Base-by-base conservation (phyloP, 2,888 invertebrate species). In the Sthenelais limicola region DNA sequence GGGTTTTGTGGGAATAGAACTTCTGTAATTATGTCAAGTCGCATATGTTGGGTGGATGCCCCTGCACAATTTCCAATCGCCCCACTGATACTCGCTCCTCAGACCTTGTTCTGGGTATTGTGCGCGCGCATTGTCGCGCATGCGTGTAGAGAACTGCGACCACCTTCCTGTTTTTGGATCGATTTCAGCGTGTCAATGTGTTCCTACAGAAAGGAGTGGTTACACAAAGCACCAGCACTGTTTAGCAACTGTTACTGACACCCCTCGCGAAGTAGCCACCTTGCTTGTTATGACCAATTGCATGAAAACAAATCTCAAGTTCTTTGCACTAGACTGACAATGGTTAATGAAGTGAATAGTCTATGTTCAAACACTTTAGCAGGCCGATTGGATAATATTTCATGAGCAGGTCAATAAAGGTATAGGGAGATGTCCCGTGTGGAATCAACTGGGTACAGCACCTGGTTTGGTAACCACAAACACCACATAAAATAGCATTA, bases 231-330 rank as follows among this genome's bases (percentile, higher is more conserved):
- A 33, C 4, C 56, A 18, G 5, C 56, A 2, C 30, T 56, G 32
- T 56, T 56, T 56, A 56, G 56, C 32, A 56, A 56, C 56, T 56
- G 56, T 56, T 52, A 52, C 52, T 52, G 52, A 52, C 26, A n/a
- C 26, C 52, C 26, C 26, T 26, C n/a, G 26, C 24, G 15, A 26
- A n/a, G 15, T 15, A 30, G 2, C n/a, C n/a, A 52, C 52, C 52
- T 24, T 24, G 12, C 52, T 24, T 52, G 26, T 52, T 52, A 52
- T 52, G 30, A 28, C 24, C 52, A 52, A 24, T 52, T 52, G 52
- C 52, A 24, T 52, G 52, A 52, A 52, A 52, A 52, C 12, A 24
- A 24, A 52, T 52, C 24, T 30, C 52, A 26, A 9, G 15, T 52
- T 24, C 26, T 52, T 52, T 52, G 52, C 24, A 52, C 15, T 52